Base-by-base conservation (phyloP, 2,888 invertebrate species). In the Ichneumoninae sp. region DNA sequence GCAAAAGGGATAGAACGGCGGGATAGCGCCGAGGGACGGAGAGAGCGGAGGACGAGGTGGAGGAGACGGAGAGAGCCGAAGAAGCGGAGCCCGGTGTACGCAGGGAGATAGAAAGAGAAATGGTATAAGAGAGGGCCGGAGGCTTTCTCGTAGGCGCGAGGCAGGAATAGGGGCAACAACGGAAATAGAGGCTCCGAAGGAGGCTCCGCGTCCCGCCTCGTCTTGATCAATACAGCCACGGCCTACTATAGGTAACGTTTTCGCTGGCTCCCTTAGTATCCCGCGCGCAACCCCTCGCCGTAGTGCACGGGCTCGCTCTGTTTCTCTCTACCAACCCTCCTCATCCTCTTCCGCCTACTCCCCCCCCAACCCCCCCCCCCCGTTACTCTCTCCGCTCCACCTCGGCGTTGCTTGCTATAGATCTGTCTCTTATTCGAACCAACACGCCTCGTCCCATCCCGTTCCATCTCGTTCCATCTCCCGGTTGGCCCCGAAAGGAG, bases 181-280 rank as follows among this genome's bases (percentile, higher is more conserved):
- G 92, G 92, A 93, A 93, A 92, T 92, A 92, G 92, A 93, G 90
- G 92, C 92, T 81, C 78, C 76, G 91, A 91, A 92, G 91, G 91
- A 92, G 90, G 89, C 91, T 90, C 86, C 89, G 88, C 91, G 91
- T 91, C 91, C 91, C 92, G 91, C 93, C 91, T 92, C 92, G 92
- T 93, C 93, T 93, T 93, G 93, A 93, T 93, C 93, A 93, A 93
- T 93, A 93, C 93, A 92, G 92, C 92, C 89, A 92, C 92, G 92
- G 92, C 92, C 92, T 93, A 92, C 92, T 88, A 87, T 88, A 92
- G 91, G 91, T 91, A 91, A 91, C 91, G 90, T 92, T 92, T 90
- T 91, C 91, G 91, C 92, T 89, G 88, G 88, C 83, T 89, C 89
- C 90, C 88, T 87, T 79, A 82, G 85, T 87, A 86, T 76, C 87